Evolutionary conservation across 2,888 invertebrate genomes (phyloP), one percentile per base, ranked within the genome.

Genomic region (Limenitis camilla): DNA sequence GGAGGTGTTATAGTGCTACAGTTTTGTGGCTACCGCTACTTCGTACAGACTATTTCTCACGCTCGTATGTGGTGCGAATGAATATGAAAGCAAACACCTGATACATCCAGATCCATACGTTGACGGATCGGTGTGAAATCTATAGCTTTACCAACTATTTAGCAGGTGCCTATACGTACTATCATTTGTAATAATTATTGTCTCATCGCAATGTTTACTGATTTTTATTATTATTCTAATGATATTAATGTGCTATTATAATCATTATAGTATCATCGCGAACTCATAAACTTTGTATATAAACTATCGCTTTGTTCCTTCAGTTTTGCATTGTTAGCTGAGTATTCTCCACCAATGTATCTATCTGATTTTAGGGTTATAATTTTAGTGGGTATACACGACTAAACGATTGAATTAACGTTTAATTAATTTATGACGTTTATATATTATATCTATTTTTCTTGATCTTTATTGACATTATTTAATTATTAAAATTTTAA

Each of bases 171-270:
- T 69, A 75, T 81, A 81, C 82, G 77, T 75, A 78, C 81, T 82
- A 86, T 86, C 86, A 85, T 85, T 84, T 83, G 84, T 86, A 83
- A 84, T 86, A 84, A 86, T 87, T 87, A 86, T 84, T 86, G 85
- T 83, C 84, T 85, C 78, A 67, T 69, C 78, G 85, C 77, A 78
- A 85, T 85, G 76, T 87, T 87, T 81, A 76, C 76, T 70, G 69
- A 74, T 77, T 70, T 70, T 74, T 63, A 81, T 76, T 76, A 60
- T 55, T 59, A 57, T 49, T 57, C 48, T 54, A 58, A 54, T 51
- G 49, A 38, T 44, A 47, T 38, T 50, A 41, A 48, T 48, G 38
- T 48, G 11, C 41, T 31, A 46, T 38, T 33, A 51, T 31, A 48
- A 49, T 42, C 38, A 4, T 33, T 32, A 33, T 40, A 33, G 40